Evolutionary conservation across 2,797 vertebrate genomes (phyloP).

Genomic region (Lagothrix lagotricha): DNA sequence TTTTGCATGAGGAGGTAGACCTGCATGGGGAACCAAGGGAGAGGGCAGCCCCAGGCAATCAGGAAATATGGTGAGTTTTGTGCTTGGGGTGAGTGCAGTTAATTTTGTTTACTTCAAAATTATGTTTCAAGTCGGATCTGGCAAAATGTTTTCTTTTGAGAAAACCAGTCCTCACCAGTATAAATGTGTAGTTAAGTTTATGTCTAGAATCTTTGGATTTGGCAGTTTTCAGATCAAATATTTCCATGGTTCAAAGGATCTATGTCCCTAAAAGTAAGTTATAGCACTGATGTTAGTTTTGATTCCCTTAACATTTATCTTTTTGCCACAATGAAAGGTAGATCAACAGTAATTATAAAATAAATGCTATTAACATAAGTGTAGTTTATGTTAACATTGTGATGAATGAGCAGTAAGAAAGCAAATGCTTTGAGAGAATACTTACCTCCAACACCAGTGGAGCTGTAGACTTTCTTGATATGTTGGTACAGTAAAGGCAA

Average conservation of each 20-base stretch:
- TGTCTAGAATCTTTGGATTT: slow-evolving; percentile 24
- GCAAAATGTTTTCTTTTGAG: slow-evolving; percentile 33
- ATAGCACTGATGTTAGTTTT: not conserved
- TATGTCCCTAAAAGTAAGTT: not conserved
- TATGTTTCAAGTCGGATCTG: slow-evolving; percentile 48
- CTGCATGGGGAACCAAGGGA: not conserved
- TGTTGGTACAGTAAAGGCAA: not conserved
- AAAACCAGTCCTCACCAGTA: slow-evolving; percentile 18
- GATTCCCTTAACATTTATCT: slow-evolving; percentile 20
- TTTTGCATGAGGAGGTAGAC: slow-evolving; percentile 1
- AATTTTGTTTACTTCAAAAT: slow-evolving; percentile 53
- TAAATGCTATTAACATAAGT: slow-evolving; percentile 6
- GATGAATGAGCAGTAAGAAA: slow-evolving; percentile 38
- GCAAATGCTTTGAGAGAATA: slow-evolving; percentile 5
- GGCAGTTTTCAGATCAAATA: slow-evolving; percentile 29
- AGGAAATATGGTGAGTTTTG: slow-evolving; percentile 14
- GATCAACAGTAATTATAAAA: slow-evolving; percentile 17
- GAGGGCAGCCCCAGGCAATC: not conserved
- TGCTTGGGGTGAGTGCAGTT: not conserved
- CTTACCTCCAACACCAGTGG: not conserved
- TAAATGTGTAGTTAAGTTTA: slow-evolving; percentile 14
- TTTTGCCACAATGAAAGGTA: slow-evolving; percentile 9
- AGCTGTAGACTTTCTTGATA: not conserved
- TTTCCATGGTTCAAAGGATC: slow-evolving; percentile 9
- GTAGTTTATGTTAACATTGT: not conserved